Percentiles rank a stretch among this genome's conserved stretches.
Evolutionary conservation across 2,113 vertebrate species (phyloP).

Genomic region (Callochromis pleurospilus): DNA sequence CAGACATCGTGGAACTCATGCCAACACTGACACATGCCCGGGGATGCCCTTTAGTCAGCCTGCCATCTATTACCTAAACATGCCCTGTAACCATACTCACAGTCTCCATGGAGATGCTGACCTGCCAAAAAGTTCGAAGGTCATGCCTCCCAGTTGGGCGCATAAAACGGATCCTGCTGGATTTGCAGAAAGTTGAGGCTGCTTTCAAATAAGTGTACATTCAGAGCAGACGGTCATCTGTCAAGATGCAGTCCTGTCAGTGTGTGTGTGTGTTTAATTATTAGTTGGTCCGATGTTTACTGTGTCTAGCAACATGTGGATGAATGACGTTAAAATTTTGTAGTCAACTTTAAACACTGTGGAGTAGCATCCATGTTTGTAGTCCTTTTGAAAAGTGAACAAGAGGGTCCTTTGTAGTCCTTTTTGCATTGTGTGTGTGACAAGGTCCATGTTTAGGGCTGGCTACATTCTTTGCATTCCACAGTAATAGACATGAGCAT

Average conservation of each 20-base stretch:
- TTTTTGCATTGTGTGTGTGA: slow-evolving; percentile 74
- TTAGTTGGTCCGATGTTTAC: slow-evolving; percentile 17
- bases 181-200: slow-evolving; percentile 42
- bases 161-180: slow-evolving; percentile 31
- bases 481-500: slow-evolving; percentile 82
- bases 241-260: slow-evolving; percentile 53
- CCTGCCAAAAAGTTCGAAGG: slow-evolving; percentile 35
- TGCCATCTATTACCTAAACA: background rate
- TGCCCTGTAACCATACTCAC: slow-evolving; percentile 10
- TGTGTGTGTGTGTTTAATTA: background rate
- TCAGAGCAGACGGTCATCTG: slow-evolving; percentile 60
- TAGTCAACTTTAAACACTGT: slow-evolving; percentile 66
- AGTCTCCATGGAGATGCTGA: slow-evolving; percentile 18
- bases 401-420: slow-evolving; percentile 62
- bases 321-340: slow-evolving; percentile 15
- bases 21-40: slow-evolving; percentile 41
- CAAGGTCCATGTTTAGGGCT: slow-evolving; percentile 78
- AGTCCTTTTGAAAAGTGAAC: slow-evolving; percentile 52
- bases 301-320: slow-evolving; percentile 31
- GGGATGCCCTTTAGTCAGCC: slow-evolving; percentile 15
- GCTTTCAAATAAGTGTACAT: slow-evolving; percentile 62
- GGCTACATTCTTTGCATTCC: slow-evolving; percentile 85
- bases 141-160: slow-evolving; percentile 10
- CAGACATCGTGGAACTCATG: slow-evolving; percentile 47
- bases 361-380: slow-evolving; percentile 60